A percentile compares a stretch with the other conserved stretches of the same genome.
Evolutionary conservation across 1,140 invertebrate species (phyloP).

Genomic region (Amyelois transitella): DNA sequence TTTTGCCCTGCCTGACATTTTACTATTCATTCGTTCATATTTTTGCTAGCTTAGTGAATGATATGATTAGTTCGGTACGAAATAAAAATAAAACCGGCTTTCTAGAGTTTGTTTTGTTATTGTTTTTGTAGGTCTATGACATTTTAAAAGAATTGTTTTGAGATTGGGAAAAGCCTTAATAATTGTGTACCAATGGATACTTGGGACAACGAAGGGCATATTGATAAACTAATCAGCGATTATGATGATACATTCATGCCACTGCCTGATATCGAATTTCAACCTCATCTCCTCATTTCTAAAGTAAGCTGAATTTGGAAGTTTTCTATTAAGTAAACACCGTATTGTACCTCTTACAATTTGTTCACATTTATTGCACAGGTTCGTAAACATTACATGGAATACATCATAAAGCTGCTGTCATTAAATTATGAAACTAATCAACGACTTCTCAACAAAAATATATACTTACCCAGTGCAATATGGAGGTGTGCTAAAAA

Average conservation of each 20-base stretch:
- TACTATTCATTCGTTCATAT: too few species aligned
- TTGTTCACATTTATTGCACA: slow-evolving; percentile 11
- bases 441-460: slow-evolving; percentile 53
- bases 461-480: slow-evolving; percentile 61
- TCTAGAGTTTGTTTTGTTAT: not conserved
- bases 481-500: slow-evolving; percentile 67
- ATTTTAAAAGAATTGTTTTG: not conserved
- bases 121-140: not conserved
- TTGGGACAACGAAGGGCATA: slow-evolving; percentile 4
- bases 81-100: too few species aligned
- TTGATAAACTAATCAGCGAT: slow-evolving; percentile 42
- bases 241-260: slow-evolving; percentile 46
- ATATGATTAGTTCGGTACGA: too few species aligned
- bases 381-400: slow-evolving; percentile 69
- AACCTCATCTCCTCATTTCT: slow-evolving; percentile 59
- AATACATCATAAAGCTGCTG: slow-evolving; percentile 59
- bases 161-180: not conserved
- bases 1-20: too few species aligned
- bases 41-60: too few species aligned
- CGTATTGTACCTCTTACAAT: not conserved
- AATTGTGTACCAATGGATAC: slow-evolving; percentile 1
- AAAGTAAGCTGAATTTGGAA: slow-evolving; percentile 33
- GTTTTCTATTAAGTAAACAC: not conserved
- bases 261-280: slow-evolving; percentile 47
- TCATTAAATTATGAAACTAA: slow-evolving; percentile 61